phyloP scores from a whole-genome alignment of 2,888 invertebrate genomes.

The Oconnorella tubifera region DNA sequence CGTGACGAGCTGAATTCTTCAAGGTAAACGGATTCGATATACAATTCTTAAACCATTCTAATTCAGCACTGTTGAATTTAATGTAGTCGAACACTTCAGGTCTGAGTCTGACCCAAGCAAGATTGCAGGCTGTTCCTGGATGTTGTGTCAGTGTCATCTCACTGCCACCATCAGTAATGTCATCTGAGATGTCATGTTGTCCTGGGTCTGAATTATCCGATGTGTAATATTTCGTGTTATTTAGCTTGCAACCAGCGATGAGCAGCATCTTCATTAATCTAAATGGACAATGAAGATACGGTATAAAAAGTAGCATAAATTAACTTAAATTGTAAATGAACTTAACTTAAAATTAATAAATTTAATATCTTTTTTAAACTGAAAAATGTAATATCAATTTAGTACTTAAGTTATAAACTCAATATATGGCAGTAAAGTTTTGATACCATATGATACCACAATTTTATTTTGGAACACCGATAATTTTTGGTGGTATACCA shows the following conservation, averaged over 20 bases:
- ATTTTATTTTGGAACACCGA: too few relatives aligned
- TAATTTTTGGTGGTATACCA: too few relatives aligned
- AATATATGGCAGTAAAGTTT: too few relatives aligned
- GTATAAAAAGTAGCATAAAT: too few relatives aligned
- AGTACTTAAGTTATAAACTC: too few relatives aligned
- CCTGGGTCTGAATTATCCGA: background rate
- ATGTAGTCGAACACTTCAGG: slow-evolving; percentile 17
- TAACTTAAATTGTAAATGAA: too few relatives aligned
- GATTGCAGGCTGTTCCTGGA: background rate
- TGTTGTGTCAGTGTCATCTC: background rate
- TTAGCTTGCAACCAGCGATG: slow-evolving; percentile 20
- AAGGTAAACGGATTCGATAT: slow-evolving; percentile 15
- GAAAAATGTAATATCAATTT: too few relatives aligned
- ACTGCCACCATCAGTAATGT: background rate
- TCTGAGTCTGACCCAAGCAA: slow-evolving; percentile 23
- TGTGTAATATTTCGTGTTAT: slow-evolving; percentile 18
- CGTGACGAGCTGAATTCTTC: slow-evolving; percentile 18
- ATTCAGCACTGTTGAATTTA: background rate
- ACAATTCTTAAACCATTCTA: slow-evolving; percentile 18
- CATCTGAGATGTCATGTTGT: background rate
- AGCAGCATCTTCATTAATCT: slow-evolving; percentile 20
- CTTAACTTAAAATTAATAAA: background rate
- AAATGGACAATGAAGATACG: background rate
- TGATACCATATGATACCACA: too few relatives aligned
- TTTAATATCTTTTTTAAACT: too few relatives aligned